Evolutionary conservation across 2,113 vertebrate genomes (phyloP).

Genomic region (Oryzias curvinotus): DNA sequence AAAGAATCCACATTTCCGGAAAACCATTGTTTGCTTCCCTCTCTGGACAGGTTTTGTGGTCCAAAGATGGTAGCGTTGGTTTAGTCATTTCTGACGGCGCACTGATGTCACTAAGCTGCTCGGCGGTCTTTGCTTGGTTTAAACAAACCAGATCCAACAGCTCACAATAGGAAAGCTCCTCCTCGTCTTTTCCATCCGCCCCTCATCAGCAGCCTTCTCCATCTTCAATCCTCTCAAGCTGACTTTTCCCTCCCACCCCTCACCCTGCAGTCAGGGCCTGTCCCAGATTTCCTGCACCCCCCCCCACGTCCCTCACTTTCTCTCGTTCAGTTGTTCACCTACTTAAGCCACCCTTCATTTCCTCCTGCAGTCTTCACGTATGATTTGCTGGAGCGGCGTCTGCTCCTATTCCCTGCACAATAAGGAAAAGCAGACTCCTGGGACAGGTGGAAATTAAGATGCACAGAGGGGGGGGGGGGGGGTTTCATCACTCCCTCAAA

Average conservation of each 20-base stretch:
- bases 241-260: slow-evolving; percentile 53
- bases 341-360: slow-evolving; percentile 56
- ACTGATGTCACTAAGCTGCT: slow-evolving; percentile 14
- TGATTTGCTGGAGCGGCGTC: slow-evolving; percentile 43
- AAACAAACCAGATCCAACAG: slow-evolving; percentile 44
- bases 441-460: slow-evolving; percentile 12
- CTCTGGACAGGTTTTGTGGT: too few species aligned
- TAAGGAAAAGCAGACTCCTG: slow-evolving; percentile 45
- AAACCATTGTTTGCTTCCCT: too few species aligned
- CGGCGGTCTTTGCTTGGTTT: slow-evolving; percentile 26
- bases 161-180: slow-evolving; percentile 41
- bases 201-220: slow-evolving; percentile 17
- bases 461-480: too few species aligned
- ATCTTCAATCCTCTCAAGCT: slow-evolving; percentile 53
- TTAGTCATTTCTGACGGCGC: slow-evolving; percentile 5
- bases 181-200: slow-evolving; percentile 30
- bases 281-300: slow-evolving; percentile 69
- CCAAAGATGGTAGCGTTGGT: neutral
- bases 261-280: slow-evolving; percentile 75
- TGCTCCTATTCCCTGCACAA: slow-evolving; percentile 52
- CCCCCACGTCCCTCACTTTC: slow-evolving; percentile 21
- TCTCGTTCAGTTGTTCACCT: slow-evolving; percentile 44
- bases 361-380: slow-evolving; percentile 47
- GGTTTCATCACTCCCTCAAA: slow-evolving; percentile 18
- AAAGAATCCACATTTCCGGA: too few species aligned